Conservation (phyloP, 2,797 vertebrate species). For the Microctenopoma stevenorrisi region DNA sequence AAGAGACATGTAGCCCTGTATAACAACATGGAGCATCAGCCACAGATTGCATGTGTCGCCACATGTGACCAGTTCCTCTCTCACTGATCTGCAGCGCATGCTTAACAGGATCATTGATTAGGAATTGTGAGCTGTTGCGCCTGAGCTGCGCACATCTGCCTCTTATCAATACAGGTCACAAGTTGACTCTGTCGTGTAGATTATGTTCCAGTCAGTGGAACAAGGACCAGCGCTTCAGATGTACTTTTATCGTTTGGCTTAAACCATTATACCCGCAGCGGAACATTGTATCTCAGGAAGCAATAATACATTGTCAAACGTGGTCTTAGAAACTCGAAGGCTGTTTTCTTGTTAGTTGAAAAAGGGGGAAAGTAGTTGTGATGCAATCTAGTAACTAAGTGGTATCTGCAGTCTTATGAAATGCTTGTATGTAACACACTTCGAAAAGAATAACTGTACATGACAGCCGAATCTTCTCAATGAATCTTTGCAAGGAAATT, state of each 20-base stretch:
- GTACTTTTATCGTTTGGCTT: conserved; percentile 28
- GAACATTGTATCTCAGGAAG: neutral
- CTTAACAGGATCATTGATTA: conserved; percentile 71
- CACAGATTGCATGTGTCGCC: conserved; percentile 26
- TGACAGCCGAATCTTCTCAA: neutral
- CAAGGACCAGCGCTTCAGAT: conserved; percentile 31
- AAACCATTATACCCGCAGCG: neutral
- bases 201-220: conserved; percentile 35
- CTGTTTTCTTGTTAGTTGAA: neutral
- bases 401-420: no score
- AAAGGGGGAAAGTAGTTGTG: neutral
- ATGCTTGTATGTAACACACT: no score
- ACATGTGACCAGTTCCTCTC: conserved; percentile 46
- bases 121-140: conserved; percentile 58
- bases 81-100: conserved; percentile 50
- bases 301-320: conserved; percentile 4
- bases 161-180: conserved; percentile 54
- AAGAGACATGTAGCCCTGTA: conserved; percentile 34
- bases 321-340: conserved; percentile 4
- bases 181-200: conserved; percentile 38
- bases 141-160: conserved; percentile 45
- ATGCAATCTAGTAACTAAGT: no score
- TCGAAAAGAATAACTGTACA: neutral
- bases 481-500: neutral
- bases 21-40: conserved; percentile 25